These are phyloP conservation scores for Bombyx mandarina DNA, from an alignment of 1,140 invertebrate genomes.

Conservation along the genomic window DNA sequence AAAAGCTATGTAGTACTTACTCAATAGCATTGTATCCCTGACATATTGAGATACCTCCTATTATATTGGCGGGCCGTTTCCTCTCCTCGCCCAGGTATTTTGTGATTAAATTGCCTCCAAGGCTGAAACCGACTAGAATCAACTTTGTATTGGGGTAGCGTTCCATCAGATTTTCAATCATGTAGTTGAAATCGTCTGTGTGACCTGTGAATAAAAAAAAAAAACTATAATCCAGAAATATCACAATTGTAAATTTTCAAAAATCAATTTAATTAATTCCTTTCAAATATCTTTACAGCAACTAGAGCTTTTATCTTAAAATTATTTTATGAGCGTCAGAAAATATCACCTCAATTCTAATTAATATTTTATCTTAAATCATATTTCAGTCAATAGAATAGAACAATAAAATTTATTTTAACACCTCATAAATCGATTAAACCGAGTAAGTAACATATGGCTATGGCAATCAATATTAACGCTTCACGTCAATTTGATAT, in stretches of 20 bases:
- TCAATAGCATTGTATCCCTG: slow-evolving; percentile 92
- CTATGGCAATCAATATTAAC: too few species aligned
- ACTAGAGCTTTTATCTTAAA: background rate
- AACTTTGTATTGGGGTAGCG: slow-evolving; percentile 83
- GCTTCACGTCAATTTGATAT: too few species aligned
- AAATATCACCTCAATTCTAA: too few species aligned
- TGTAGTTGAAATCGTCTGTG: slow-evolving; percentile 86
- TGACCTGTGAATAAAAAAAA: slow-evolving; percentile 74
- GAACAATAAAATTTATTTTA: too few species aligned
- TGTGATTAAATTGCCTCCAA: slow-evolving; percentile 90
- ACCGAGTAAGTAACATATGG: too few species aligned
- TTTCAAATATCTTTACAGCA: background rate
- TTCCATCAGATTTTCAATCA: slow-evolving; percentile 81
- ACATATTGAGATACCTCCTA: slow-evolving; percentile 91
- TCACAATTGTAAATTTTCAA: background rate
- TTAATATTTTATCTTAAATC: too few species aligned
- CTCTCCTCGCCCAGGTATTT: slow-evolving; percentile 88
- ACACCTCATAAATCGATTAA: too few species aligned
- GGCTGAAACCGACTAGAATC: slow-evolving; percentile 90
- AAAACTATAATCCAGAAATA: slow-evolving; percentile 3
- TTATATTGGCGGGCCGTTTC: slow-evolving; percentile 77
- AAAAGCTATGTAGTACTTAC: slow-evolving; percentile 72
- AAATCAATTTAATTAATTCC: background rate
- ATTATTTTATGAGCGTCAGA: too few species aligned
- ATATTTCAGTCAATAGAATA: too few species aligned